Evolutionary conservation across 2,113 vertebrate species (phyloP), one percentile per base, ranked within the genome.

Genomic region (Origma solitaria): DNA sequence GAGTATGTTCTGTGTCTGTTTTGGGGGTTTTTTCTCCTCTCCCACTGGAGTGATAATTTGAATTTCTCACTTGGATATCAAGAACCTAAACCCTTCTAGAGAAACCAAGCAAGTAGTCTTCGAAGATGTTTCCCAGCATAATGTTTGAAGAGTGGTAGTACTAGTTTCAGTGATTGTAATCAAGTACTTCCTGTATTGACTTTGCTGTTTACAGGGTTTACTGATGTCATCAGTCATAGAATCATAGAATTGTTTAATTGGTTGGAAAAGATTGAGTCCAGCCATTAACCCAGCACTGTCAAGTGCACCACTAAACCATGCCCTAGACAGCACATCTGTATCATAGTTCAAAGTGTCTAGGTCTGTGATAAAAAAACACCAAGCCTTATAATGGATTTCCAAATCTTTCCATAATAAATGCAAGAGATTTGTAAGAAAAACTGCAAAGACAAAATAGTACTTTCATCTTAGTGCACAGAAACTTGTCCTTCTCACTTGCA

Each of bases 11-110:
- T 88, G 24, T 90, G 10, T 45, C 30, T 76, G 10, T 9, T 54
- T 11, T 4, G 1, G 4, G 5, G 1, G 0, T 6, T 7, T 25
- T 61, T 81, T 17, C 31, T 65, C 5, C 13, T 13, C 7, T n/a
- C 13, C 18, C 20, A 7, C 45, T 4, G 1, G 30, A 75, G 17
- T 22, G 16, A 5, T 65, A 62, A 28, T n/a, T 56, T 68, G 28
- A 69, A 44, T 90, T 82, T 96, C n/a, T 76, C 2, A 1, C 31
- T 72, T 53, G 23, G 10, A 8, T 85, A 42, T 73, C 14, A 15
- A 47, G 42, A 92, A n/a, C 27, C 19, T 54, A 21, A 78, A 45
- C 69, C 68, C 24, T 77, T 31, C 33, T 50, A 21, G 54, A 79
- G 57, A 72, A 90, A 15, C 35, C 35, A 47, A 42, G 37, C 7